Evolutionary conservation across 1,140 invertebrate genomes (phyloP).

Genomic region (Conus betulinus): DNA sequence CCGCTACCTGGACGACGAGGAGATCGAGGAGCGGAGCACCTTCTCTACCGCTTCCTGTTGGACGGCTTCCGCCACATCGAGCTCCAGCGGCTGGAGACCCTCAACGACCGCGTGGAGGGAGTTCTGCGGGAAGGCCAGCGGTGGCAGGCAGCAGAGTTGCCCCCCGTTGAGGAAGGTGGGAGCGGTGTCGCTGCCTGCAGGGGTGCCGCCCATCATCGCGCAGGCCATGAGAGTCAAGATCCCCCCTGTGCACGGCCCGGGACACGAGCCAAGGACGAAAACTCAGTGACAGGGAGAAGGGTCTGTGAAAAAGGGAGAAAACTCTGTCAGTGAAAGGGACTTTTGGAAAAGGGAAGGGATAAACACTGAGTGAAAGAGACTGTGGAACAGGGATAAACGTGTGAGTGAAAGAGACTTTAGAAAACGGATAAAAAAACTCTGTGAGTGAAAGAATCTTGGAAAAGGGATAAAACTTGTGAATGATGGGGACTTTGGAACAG

Average conservation of each 20-base stretch:
- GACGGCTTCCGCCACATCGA: slow-evolving; percentile 10
- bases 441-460: too few species aligned
- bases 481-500: too few species aligned
- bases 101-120: slow-evolving; percentile 17
- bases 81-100: slow-evolving; percentile 7
- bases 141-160: background rate
- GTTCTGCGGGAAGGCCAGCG: slow-evolving; percentile 11
- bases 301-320: too few species aligned
- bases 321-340: background rate
- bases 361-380: background rate
- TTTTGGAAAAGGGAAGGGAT: background rate
- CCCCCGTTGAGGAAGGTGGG: slow-evolving; percentile 9
- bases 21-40: slow-evolving; percentile 30
- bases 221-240: slow-evolving; percentile 3
- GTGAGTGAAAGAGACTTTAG: too few species aligned
- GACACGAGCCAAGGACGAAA: background rate
- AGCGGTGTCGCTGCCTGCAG: background rate
- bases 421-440: too few species aligned
- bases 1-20: slow-evolving; percentile 37
- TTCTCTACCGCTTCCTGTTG: slow-evolving; percentile 34
- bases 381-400: background rate
- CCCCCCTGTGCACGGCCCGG: background rate
- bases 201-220: background rate
- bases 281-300: background rate
- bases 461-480: too few species aligned